Percentiles rank a stretch among this genome's conserved stretches.
Evolutionary conservation across 1,140 invertebrate genomes (phyloP).

Genomic region (Zeugodacus cucurbitae): DNA sequence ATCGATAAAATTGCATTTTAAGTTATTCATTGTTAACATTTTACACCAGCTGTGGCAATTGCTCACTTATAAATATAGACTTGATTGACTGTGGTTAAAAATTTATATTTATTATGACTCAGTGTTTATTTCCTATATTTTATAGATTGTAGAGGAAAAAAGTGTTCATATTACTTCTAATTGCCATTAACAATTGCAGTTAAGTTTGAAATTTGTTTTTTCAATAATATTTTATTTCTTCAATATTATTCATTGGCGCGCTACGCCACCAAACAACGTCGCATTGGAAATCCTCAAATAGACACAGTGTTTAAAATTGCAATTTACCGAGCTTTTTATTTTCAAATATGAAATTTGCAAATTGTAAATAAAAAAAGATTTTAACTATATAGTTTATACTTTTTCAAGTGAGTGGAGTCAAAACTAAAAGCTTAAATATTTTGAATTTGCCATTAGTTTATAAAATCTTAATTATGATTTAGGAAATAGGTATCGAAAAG

Average conservation of each 20-base stretch:
- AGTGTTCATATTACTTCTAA: background rate
- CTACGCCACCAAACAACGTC: background rate
- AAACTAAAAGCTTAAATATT: too few relatives aligned
- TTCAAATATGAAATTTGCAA: too few relatives aligned
- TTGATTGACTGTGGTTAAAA: background rate
- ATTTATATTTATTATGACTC: background rate
- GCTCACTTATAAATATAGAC: background rate
- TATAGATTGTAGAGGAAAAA: background rate
- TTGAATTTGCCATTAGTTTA: too few relatives aligned
- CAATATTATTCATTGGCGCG: background rate
- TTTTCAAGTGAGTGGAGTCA: too few relatives aligned
- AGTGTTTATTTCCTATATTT: background rate
- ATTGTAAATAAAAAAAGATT: too few relatives aligned
- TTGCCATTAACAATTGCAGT: background rate
- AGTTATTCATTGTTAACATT: background rate
- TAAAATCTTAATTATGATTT: too few relatives aligned
- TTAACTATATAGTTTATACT: too few relatives aligned
- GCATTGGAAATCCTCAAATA: background rate
- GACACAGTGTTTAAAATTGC: background rate
- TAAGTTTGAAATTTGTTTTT: background rate
- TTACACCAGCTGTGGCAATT: background rate
- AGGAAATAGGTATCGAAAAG: too few relatives aligned
- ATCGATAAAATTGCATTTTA: slow-evolving; percentile 42
- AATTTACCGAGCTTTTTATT: background rate
- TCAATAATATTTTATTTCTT: background rate